Conservation (phyloP, 2,113 vertebrate species). For the Onychostruthus taczanowskii region DNA sequence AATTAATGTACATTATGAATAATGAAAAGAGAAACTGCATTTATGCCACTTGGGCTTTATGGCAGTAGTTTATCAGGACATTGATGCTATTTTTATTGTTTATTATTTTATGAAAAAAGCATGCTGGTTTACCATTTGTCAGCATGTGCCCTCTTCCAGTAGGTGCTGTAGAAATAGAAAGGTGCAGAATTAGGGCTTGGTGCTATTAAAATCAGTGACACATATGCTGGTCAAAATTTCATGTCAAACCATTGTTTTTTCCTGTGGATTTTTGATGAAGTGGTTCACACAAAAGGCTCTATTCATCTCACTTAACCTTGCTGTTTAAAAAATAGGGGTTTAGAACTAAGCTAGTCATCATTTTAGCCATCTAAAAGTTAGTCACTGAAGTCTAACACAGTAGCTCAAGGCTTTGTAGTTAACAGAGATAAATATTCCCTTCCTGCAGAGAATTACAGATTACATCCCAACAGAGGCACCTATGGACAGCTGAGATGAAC, state of each 20-base stretch:
- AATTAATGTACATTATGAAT: not conserved
- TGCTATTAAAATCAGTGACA: not conserved
- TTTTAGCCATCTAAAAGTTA: constrained; percentile 40
- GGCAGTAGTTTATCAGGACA: not conserved
- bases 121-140: not conserved
- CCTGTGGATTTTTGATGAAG: not conserved
- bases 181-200: not conserved
- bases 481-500: not conserved
- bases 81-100: not conserved
- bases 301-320: constrained; percentile 34
- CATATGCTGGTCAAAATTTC: not conserved
- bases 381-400: constrained; percentile 19
- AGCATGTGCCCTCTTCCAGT: not conserved
- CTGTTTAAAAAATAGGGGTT: constrained; percentile 42
- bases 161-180: not conserved
- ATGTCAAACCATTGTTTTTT: not conserved
- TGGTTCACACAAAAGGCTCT: not conserved
- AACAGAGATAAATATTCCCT: not conserved
- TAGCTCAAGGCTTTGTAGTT: constrained; percentile 15
- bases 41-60: not conserved
- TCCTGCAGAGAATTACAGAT: not conserved
- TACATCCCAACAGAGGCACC: not conserved
- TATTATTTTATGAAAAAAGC: not conserved
- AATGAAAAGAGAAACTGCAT: not conserved
- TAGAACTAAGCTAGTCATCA: constrained; percentile 10